A percentile compares a stretch with the other conserved stretches of the same genome.
Evolutionary conservation across 2,113 vertebrate species (phyloP).

Genomic region (Cyanoliseus patagonus): DNA sequence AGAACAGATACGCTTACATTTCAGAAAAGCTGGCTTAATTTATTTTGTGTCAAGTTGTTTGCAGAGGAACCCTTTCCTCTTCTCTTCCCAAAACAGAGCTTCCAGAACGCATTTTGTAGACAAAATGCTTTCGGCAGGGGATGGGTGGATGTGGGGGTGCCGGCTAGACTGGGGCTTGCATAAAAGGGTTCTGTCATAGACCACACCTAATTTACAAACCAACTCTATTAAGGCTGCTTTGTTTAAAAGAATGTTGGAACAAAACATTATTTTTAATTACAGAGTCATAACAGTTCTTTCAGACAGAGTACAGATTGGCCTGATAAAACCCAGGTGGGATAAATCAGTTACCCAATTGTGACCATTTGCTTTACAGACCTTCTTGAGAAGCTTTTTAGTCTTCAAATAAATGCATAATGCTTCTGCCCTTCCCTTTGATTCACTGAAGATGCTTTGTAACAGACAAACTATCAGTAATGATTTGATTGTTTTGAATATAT

Average conservation of each 20-base stretch:
- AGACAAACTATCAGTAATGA: neutral
- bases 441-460: neutral
- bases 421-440: neutral
- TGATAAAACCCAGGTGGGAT: neutral
- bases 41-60: neutral
- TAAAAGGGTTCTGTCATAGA: neutral
- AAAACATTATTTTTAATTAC: neutral
- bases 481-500: neutral
- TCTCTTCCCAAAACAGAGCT: neutral
- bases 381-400: neutral
- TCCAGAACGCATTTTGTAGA: neutral
- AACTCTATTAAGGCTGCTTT: conserved; percentile 14
- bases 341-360: neutral
- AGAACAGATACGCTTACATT: neutral
- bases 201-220: neutral
- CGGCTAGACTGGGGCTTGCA: neutral
- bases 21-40: neutral
- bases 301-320: neutral
- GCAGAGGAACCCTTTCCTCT: neutral
- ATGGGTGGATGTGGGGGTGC: neutral
- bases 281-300: neutral
- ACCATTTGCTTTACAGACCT: neutral
- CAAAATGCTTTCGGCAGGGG: neutral
- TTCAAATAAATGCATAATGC: neutral
- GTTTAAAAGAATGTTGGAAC: conserved; percentile 23